Conservation (phyloP, 2,888 invertebrate genomes). For the Dicyrtoma fusca region DNA sequence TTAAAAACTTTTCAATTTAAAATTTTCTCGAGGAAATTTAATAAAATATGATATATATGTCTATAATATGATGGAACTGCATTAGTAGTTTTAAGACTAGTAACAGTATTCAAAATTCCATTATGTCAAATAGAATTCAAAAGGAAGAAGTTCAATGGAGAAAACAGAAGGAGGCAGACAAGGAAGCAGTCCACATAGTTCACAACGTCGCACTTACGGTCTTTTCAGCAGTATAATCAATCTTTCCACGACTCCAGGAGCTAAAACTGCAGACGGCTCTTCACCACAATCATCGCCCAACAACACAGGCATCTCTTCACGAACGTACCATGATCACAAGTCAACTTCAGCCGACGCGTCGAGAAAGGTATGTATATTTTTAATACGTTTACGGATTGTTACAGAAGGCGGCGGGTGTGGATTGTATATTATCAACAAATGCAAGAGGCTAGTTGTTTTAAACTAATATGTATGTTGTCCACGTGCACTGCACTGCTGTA, state of each 20-base stretch:
- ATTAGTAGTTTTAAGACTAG: no score
- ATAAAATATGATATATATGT: no score
- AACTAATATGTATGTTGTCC: background rate
- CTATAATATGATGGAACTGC: no score
- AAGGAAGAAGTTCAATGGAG: constrained; percentile 46
- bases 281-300: constrained; percentile 14
- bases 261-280: constrained; percentile 21
- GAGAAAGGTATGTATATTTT: constrained; percentile 29
- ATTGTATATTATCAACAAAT: background rate
- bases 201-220: constrained; percentile 51
- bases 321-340: constrained; percentile 32
- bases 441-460: no score
- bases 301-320: background rate
- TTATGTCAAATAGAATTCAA: background rate
- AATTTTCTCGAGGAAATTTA: background rate
- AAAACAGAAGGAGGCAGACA: constrained; percentile 47
- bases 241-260: constrained; percentile 43
- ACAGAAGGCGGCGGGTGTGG: no score
- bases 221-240: constrained; percentile 54
- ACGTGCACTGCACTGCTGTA: background rate
- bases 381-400: background rate
- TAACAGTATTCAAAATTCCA: no score
- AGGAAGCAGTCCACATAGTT: constrained; percentile 44
- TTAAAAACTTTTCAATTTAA: no score
- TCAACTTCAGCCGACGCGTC: constrained; percentile 29